Conservation (phyloP, 2,888 invertebrate genomes). For the Candidula unifasciata region DNA sequence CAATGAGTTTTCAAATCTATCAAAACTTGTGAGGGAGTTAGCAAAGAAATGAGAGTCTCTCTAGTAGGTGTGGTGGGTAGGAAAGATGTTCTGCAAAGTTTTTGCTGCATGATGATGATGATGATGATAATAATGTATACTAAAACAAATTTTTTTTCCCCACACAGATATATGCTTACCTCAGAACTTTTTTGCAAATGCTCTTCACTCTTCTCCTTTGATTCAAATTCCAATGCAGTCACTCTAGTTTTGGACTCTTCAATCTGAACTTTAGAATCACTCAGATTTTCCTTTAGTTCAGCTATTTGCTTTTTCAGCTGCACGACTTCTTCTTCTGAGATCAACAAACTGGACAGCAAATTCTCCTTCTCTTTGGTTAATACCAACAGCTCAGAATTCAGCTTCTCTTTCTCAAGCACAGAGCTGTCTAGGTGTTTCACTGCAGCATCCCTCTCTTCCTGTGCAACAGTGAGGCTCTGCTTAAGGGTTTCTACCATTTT, state of each 20-base stretch:
- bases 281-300: slow-evolving; percentile 35
- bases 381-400: slow-evolving; percentile 31
- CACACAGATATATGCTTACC: slow-evolving; percentile 9
- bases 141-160: not conserved
- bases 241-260: slow-evolving; percentile 38
- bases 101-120: too few species aligned
- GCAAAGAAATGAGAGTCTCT: too few species aligned
- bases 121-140: too few species aligned
- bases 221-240: slow-evolving; percentile 33
- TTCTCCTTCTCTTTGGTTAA: slow-evolving; percentile 29
- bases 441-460: slow-evolving; percentile 1
- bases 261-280: not conserved
- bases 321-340: slow-evolving; percentile 20
- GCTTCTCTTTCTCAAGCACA: slow-evolving; percentile 21
- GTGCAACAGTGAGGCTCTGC: not conserved
- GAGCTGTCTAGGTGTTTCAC: not conserved
- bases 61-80: too few species aligned
- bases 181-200: slow-evolving; percentile 51
- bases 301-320: slow-evolving; percentile 28
- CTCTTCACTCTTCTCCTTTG: slow-evolving; percentile 47
- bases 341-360: not conserved
- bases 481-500: not conserved
- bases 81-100: too few species aligned
- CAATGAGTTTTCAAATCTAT: too few species aligned
- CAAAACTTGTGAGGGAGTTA: too few species aligned